Percentiles rank a stretch among this genome's conserved stretches.
Evolutionary conservation across 2,797 vertebrate species (phyloP).

Genomic region (Amblyopsis hoosieri): DNA sequence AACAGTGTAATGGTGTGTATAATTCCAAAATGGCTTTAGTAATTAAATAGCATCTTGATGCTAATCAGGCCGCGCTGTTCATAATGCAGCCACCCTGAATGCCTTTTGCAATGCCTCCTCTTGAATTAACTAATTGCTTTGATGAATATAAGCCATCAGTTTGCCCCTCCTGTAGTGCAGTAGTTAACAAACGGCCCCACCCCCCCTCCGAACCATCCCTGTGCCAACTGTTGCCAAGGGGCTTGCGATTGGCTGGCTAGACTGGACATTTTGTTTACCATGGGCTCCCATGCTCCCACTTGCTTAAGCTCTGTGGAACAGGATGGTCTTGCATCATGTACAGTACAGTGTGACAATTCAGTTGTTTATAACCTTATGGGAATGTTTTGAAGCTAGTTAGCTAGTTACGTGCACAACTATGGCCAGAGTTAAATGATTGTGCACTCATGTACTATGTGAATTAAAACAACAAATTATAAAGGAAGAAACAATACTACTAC

Average conservation of each 20-base stretch:
- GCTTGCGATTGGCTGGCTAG: conserved; percentile 1
- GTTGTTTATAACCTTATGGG: too few species aligned
- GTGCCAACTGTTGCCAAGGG: conserved; percentile 2
- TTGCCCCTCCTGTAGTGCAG: not conserved
- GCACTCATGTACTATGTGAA: not conserved
- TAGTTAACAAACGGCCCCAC: conserved; percentile 20
- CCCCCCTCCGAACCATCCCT: conserved; percentile 2
- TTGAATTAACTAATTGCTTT: conserved; percentile 71
- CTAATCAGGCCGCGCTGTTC: conserved; percentile 74
- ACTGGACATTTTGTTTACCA: not conserved
- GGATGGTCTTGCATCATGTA: not conserved
- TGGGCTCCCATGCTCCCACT: not conserved
- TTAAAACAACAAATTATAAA: not conserved
- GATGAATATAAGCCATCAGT: conserved; percentile 54
- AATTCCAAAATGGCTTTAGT: conserved; percentile 65
- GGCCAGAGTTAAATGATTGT: not conserved
- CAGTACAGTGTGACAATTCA: too few species aligned
- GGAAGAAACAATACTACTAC: too few species aligned
- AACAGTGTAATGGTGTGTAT: conserved; percentile 64
- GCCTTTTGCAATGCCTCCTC: conserved; percentile 51
- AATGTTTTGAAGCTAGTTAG: not conserved
- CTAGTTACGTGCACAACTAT: not conserved
- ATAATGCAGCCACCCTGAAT: conserved; percentile 61
- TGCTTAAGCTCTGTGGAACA: not conserved
- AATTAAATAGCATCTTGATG: conserved; percentile 69